These are phyloP conservation scores for Lycodopsis pacificus DNA, from an alignment of 2,797 vertebrate genomes.

Conservation along the genomic window DNA sequence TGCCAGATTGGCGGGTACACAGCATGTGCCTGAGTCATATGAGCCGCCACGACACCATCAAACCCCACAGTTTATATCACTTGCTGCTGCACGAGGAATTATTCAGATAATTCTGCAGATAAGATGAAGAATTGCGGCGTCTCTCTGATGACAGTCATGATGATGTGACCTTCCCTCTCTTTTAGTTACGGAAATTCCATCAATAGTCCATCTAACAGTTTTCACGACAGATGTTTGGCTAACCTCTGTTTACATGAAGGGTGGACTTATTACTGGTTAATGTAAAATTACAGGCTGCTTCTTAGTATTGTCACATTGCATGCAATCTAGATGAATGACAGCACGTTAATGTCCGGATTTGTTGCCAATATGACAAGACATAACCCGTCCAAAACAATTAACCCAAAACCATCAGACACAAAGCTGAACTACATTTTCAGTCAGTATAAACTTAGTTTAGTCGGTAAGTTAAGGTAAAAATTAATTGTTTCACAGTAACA, in stretches of 20 bases:
- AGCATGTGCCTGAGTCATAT: slow-evolving; percentile 73
- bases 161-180: background rate
- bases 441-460: too few species aligned
- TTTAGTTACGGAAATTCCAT: background rate
- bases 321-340: background rate
- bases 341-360: background rate
- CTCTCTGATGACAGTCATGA: background rate
- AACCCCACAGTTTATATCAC: slow-evolving; percentile 50
- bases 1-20: slow-evolving; percentile 78
- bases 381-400: background rate
- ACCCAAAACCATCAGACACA: background rate
- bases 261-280: background rate
- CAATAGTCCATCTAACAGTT: background rate
- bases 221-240: background rate
- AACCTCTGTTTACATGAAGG: background rate
- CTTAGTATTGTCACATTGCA: background rate
- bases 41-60: slow-evolving; percentile 58
- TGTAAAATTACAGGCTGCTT: background rate
- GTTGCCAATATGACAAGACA: background rate
- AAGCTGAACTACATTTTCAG: background rate
- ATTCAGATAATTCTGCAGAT: slow-evolving; percentile 22
- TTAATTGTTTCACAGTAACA: background rate
- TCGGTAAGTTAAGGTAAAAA: too few species aligned
- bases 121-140: background rate
- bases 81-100: slow-evolving; percentile 44